Evolutionary conservation across 92 coral and sea anemone genomes (phyloP), one percentile per base, ranked within the genome.

Genomic region (Anthopleura xanthogrammica): DNA sequence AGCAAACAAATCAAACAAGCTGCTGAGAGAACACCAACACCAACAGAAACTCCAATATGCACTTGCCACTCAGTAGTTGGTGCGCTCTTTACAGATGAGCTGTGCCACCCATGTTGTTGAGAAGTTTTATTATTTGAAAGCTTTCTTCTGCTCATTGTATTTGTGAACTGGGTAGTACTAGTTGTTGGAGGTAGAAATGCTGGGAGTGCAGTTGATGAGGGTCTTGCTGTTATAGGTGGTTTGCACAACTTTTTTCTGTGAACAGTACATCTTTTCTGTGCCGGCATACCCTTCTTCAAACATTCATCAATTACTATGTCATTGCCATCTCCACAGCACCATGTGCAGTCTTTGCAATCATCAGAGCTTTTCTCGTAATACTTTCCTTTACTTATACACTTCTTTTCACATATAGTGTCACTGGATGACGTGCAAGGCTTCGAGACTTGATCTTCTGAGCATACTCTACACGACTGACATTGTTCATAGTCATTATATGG

Each of bases 341-440:
- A 83, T 4, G 92, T 83, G 56, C 96, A 92, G 11, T 83, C 55
- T 83, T 89, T 83, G 66, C 92, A 89, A 60, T 85, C 89, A 77
- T 89, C 83, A 0, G 80, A 83, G 23, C 79, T 83, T 43, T 74
- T 7, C 57, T 83, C 80, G 75, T 46, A 76, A 41, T 81, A 81
- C 43, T 66, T 66, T 2, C 24, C 16, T 39, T 81, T 81, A 36
- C 84, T 81, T 0, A 68, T 68, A 23, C 85, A 55, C 52, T 20
- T 42, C 19, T 80, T 86, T 3, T 80, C 36, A 48, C 92, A 89
- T 62, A 66, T 52, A n/a, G 46, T 56, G 10, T 82, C 78, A 12
- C 86, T 77, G 3, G n/a, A 70, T 54, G 76, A 2, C 41, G 87
- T 84, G 52, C 92, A 89, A 12, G 83, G 65, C 1, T 16, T 70